A percentile compares a stretch with the other conserved stretches of the same genome.
phyloP scores from a whole-genome alignment of 1,140 invertebrate species.

The Proales similis region DNA sequence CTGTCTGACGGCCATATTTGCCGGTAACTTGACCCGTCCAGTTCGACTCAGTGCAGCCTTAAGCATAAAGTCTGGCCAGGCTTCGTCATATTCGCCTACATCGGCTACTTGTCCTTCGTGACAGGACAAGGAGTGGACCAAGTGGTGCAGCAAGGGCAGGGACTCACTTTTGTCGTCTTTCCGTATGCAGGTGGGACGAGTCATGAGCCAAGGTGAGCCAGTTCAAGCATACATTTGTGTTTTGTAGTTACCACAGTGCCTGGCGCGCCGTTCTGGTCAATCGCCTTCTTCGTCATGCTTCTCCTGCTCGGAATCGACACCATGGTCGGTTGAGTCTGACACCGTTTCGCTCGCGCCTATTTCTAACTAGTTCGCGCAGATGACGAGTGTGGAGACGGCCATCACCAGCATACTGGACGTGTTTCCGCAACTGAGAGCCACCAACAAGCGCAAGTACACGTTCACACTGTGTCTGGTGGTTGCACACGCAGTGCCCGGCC shows the following conservation, averaged over 20 bases:
- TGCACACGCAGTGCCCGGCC: conserved; percentile 60
- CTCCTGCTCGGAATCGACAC: conserved; percentile 40
- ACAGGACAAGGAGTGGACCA: conserved; percentile 44
- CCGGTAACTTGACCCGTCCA: no score
- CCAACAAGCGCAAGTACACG: conserved; percentile 51
- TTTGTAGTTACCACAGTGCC: conserved; percentile 39
- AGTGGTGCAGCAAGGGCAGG: conserved; percentile 44
- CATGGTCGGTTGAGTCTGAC: conserved; percentile 38
- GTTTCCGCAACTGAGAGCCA: conserved; percentile 56
- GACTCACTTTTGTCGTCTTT: conserved; percentile 39
- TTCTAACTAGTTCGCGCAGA: conserved; percentile 53
- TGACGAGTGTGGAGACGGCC: conserved; percentile 66
- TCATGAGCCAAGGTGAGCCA: conserved; percentile 57
- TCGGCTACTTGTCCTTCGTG: conserved; percentile 61
- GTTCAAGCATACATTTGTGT: not conserved
- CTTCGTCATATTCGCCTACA: conserved; percentile 92
- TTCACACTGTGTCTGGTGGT: conserved; percentile 59
- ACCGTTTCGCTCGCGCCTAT: not conserved
- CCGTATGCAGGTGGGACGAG: conserved; percentile 38
- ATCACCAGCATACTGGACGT: conserved; percentile 64
- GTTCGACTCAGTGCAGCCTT: no score
- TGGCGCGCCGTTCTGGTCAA: conserved; percentile 39
- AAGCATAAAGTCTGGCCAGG: no score
- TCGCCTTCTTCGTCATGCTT: conserved; percentile 41
- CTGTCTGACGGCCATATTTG: conserved; percentile 25